phyloP scores from a whole-genome alignment of 2,797 vertebrate genomes.

The Antrozous pallidus region DNA sequence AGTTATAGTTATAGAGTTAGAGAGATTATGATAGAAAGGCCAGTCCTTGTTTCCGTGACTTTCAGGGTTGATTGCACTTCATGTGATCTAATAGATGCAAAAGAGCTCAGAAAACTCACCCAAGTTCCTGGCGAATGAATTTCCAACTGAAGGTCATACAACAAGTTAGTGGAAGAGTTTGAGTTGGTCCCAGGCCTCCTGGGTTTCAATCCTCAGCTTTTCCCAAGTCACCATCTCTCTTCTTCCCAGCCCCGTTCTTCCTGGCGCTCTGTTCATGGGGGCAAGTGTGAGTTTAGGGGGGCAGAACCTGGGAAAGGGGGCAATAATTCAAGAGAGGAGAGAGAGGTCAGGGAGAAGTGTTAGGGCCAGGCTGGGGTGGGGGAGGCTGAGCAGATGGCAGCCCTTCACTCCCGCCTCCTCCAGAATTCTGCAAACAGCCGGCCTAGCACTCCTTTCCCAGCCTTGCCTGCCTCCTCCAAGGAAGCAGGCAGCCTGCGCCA shows the following conservation, averaged over 20 bases:
- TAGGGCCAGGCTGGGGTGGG: neutral
- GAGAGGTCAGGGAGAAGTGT: neutral
- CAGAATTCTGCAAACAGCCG: constrained; percentile 2
- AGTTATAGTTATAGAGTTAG: neutral
- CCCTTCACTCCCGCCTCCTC: neutral
- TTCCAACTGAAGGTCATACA: neutral
- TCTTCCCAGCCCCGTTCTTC: neutral
- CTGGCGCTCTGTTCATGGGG: neutral
- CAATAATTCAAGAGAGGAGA: neutral
- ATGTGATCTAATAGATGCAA: neutral
- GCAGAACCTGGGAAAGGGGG: neutral
- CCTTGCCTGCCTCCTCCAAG: constrained; percentile 68
- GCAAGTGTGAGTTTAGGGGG: neutral
- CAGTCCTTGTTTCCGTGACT: neutral
- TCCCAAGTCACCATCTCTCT: neutral
- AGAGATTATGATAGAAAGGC: neutral
- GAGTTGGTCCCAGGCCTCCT: neutral
- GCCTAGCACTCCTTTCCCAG: constrained; percentile 52
- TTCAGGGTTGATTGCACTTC: neutral
- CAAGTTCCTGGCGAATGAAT: neutral
- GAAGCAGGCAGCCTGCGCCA: constrained; percentile 64
- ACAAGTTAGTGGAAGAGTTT: neutral
- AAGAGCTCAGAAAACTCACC: neutral
- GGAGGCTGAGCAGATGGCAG: constrained; percentile 5
- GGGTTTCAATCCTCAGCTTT: neutral